These are phyloP conservation scores for Myodes glareolus DNA, from an alignment of 2,113 vertebrate species.

Conservation along the genomic window DNA sequence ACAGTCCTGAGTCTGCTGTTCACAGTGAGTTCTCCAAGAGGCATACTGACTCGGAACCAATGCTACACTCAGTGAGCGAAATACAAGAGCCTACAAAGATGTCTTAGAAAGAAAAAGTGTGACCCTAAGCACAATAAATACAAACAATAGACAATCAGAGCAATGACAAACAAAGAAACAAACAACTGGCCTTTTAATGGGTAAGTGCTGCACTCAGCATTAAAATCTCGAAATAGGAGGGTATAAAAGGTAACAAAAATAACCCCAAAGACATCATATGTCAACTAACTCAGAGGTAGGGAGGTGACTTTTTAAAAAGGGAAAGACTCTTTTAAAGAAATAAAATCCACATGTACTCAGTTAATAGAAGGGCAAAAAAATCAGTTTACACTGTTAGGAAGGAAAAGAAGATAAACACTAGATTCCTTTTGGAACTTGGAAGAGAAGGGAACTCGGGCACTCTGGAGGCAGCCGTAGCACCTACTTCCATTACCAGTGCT, in stretches of 20 bases:
- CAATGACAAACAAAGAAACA: neutral
- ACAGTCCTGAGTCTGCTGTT: neutral
- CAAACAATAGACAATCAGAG: conserved; percentile 17
- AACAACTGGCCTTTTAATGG: neutral
- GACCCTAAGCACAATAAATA: neutral
- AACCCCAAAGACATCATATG: conserved; percentile 46
- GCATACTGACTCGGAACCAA: neutral
- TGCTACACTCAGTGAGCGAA: neutral
- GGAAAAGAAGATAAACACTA: conserved; percentile 35
- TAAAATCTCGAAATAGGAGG: conserved; percentile 28
- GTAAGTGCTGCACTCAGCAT: neutral
- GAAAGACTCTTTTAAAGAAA: conserved; percentile 34
- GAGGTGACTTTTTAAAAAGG: conserved; percentile 43
- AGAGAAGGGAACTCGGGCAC: neutral
- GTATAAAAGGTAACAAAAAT: conserved; percentile 23
- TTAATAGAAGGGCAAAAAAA: conserved; percentile 23
- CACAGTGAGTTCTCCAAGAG: neutral
- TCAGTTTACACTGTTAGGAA: neutral
- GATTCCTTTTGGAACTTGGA: conserved; percentile 18
- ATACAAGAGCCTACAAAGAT: neutral
- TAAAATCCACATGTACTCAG: conserved; percentile 37
- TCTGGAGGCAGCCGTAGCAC: neutral
- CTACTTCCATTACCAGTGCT: conserved; percentile 34
- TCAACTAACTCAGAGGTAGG: conserved; percentile 43
- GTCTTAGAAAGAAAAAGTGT: conserved; percentile 33